Evolutionary conservation across 1,140 invertebrate species (phyloP), one percentile per base, ranked within the genome.

Genomic region (Drosophila sulfurigaster): DNA sequence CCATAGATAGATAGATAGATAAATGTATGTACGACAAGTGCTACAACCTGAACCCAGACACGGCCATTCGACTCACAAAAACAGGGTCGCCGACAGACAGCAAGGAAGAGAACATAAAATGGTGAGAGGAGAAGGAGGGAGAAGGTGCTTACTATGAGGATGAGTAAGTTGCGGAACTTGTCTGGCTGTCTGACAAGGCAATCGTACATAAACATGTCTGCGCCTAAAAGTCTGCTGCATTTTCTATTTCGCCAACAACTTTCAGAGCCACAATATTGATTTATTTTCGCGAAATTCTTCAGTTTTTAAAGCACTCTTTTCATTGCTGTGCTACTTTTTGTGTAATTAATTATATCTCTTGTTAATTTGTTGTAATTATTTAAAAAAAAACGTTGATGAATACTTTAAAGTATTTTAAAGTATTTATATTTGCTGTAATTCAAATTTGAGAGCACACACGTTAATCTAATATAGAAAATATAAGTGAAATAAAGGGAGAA

Each of bases 181-280:
- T 78, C 72, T 78, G 43, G 32, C 52, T 78, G 82, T 86, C 85
- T 80, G 83, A 88, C 83, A 87, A 88, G n/a, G 4, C 41, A 13
- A 6, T 43, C n/a, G 77, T 75, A 80, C 80, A 87, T 87, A 87
- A 87, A 88, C 83, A 83, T 88, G 82, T 87, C 82, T 87, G 82
- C 73, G 82, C 82, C 82, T 88, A 82, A 87, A 79, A 83, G 80
- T 87, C 83, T 88, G 80, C 48, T 88, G 83, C 82, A 88, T 78
- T 86, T 79, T 79, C 68, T 70, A 16, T 51, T 62, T 46, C 65
- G 35, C 11, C 73, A n/a, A 58, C 28, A 57, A 25, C 28, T 35
- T 51, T 20, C 41, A 48, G 43, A 25, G 20, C 3, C 49, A 41
- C 52, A 43, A 65, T 77, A 83, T 85, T 79, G 81, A 83, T 83